Conservation (phyloP, 1,140 invertebrate species). For the Apis mellifera region DNA sequence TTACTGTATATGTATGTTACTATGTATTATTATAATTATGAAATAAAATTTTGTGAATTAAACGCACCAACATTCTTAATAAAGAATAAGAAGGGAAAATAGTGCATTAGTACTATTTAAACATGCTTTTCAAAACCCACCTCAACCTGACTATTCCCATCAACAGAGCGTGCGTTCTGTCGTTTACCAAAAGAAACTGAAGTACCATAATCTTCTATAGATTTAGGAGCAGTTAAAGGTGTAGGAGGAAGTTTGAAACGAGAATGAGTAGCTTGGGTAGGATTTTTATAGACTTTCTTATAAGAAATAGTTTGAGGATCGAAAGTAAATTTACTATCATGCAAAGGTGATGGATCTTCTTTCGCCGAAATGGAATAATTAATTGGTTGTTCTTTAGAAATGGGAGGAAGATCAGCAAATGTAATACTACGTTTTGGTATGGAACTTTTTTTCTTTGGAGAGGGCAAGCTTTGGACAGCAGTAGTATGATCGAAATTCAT, state of each 20-base stretch:
- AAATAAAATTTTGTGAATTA: background rate
- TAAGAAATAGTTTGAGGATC: slow-evolving; percentile 55
- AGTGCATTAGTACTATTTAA: slow-evolving; percentile 56
- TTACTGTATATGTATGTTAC: background rate
- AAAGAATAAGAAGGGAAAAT: background rate
- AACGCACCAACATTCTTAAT: slow-evolving; percentile 27
- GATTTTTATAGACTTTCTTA: slow-evolving; percentile 50
- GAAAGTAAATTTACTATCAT: slow-evolving; percentile 62
- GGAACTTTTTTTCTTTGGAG: slow-evolving; percentile 60
- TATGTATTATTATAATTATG: background rate
- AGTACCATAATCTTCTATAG: slow-evolving; percentile 63
- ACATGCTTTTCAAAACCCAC: slow-evolving; percentile 77
- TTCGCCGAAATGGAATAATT: slow-evolving; percentile 11
- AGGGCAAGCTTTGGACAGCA: slow-evolving; percentile 68
- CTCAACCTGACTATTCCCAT: slow-evolving; percentile 74
- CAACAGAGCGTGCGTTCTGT: slow-evolving; percentile 81
- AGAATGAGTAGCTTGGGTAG: slow-evolving; percentile 51
- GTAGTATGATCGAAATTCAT: slow-evolving; percentile 64
- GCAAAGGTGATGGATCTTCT: slow-evolving; percentile 51
- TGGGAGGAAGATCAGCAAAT: slow-evolving; percentile 69
- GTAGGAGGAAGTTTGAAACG: slow-evolving; percentile 76
- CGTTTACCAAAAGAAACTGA: slow-evolving; percentile 70
- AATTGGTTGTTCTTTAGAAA: slow-evolving; percentile 46
- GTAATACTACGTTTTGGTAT: slow-evolving; percentile 70
- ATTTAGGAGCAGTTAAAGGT: slow-evolving; percentile 73